Evolutionary conservation across 2,888 invertebrate species (phyloP).

Genomic region (Zaprionus lineosus): DNA sequence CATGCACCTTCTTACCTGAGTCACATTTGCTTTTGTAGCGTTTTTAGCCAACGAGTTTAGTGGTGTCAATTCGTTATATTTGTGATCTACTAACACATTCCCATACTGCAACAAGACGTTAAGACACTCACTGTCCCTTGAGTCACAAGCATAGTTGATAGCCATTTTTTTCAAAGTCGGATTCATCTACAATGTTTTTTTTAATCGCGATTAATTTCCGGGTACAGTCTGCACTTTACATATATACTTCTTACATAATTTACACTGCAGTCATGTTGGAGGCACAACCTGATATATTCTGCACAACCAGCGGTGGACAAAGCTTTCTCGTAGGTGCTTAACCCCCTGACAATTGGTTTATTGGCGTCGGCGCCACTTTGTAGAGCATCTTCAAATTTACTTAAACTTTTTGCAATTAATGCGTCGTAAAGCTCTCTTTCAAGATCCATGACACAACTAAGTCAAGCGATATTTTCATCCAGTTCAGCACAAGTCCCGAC

Average conservation of each 20-base stretch:
- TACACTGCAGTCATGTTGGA: slow-evolving; percentile 4
- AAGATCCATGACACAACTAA: too few relatives aligned
- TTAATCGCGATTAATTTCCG: background rate
- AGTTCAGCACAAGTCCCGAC: too few relatives aligned
- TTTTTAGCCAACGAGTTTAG: slow-evolving; percentile 76
- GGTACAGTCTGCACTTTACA: background rate
- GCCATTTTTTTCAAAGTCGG: slow-evolving; percentile 67
- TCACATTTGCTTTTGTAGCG: slow-evolving; percentile 60
- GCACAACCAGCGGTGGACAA: slow-evolving; percentile 8
- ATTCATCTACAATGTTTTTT: slow-evolving; percentile 64
- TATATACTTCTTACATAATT: slow-evolving; percentile 20
- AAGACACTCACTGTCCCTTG: slow-evolving; percentile 72
- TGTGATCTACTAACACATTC: slow-evolving; percentile 58
- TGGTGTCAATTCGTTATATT: slow-evolving; percentile 75
- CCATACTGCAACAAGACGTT: slow-evolving; percentile 46
- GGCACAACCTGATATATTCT: slow-evolving; percentile 15
- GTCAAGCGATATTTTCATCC: too few relatives aligned
- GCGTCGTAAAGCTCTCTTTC: too few relatives aligned
- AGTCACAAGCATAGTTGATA: slow-evolving; percentile 79
- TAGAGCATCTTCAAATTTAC: background rate
- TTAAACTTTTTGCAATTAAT: background rate
- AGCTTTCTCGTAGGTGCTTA: slow-evolving; percentile 24
- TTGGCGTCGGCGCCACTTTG: background rate
- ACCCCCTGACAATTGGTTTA: background rate
- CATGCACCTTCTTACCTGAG: slow-evolving; percentile 66